phyloP scores from a whole-genome alignment of 1,140 invertebrate genomes.

The Drosophila arawakana region DNA sequence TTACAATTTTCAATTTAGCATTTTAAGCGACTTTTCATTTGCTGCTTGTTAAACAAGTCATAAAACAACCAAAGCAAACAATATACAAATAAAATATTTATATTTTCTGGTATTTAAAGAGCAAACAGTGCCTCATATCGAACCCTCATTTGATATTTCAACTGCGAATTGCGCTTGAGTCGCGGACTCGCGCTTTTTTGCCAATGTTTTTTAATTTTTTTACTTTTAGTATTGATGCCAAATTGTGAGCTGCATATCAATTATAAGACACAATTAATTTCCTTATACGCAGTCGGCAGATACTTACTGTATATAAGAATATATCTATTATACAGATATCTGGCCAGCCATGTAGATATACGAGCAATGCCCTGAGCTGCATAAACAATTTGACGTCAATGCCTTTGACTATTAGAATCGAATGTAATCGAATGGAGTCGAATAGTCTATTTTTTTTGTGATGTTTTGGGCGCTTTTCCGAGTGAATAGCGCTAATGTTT shows the following conservation, averaged over 20 bases:
- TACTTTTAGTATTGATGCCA: constrained; percentile 37
- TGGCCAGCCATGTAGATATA: constrained; percentile 31
- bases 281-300: constrained; percentile 45
- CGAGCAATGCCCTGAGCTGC: constrained; percentile 56
- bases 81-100: constrained; percentile 13
- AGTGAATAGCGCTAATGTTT: constrained; percentile 18
- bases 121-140: constrained; percentile 3
- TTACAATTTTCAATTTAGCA: constrained; percentile 27
- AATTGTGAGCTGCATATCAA: constrained; percentile 60
- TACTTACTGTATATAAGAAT: constrained; percentile 10
- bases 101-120: constrained; percentile 35
- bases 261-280: constrained; percentile 46
- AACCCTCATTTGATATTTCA: constrained; percentile 59
- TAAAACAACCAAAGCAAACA: constrained; percentile 19
- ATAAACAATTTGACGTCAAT: constrained; percentile 81
- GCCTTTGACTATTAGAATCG: constrained; percentile 21
- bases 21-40: constrained; percentile 49
- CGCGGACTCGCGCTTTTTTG: constrained; percentile 55
- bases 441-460: constrained; percentile 13
- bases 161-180: constrained; percentile 33
- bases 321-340: constrained; percentile 19
- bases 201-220: constrained; percentile 30
- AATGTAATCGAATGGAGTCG: constrained; percentile 16
- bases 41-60: constrained; percentile 27
- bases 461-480: constrained; percentile 1